Conservation (phyloP, 2,113 vertebrate species). For the Pseudopipra pipra region DNA sequence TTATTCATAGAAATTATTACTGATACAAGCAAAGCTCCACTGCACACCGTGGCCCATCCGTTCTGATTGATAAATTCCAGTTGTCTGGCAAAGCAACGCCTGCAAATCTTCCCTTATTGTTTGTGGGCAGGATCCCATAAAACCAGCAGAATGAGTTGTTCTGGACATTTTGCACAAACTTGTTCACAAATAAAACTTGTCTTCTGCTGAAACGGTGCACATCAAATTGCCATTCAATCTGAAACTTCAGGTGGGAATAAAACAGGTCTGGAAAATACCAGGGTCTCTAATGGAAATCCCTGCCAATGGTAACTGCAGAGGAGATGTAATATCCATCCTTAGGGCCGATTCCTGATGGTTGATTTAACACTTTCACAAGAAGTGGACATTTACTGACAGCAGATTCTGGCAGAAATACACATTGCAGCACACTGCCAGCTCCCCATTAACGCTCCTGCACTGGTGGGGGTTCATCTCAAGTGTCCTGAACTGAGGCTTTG, state of each 20-base stretch:
- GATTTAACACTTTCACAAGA: conserved; percentile 39
- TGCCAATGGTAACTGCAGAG: not conserved
- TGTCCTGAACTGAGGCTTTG: not conserved
- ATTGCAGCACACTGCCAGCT: not conserved
- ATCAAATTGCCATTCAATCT: not conserved
- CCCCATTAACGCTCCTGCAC: not conserved
- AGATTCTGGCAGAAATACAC: not conserved
- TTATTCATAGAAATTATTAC: conserved; percentile 3
- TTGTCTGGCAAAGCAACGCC: not conserved
- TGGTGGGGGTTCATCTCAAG: not conserved
- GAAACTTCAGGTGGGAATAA: conserved; percentile 19
- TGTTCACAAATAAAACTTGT: conserved; percentile 18
- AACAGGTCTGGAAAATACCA: not conserved
- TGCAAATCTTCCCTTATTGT: conserved; percentile 22
- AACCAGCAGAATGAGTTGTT: not conserved
- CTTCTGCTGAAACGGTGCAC: not conserved
- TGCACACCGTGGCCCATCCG: not conserved
- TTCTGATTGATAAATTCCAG: conserved; percentile 3
- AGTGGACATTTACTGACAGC: conserved; percentile 40
- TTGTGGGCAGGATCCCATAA: conserved; percentile 5
- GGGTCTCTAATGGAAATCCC: conserved; percentile 30
- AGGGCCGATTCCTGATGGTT: not conserved
- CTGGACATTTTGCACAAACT: not conserved
- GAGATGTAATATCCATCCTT: not conserved
- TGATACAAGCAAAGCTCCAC: not conserved